Conservation (phyloP, 2,113 vertebrate species). For the Camelus bactrianus region DNA sequence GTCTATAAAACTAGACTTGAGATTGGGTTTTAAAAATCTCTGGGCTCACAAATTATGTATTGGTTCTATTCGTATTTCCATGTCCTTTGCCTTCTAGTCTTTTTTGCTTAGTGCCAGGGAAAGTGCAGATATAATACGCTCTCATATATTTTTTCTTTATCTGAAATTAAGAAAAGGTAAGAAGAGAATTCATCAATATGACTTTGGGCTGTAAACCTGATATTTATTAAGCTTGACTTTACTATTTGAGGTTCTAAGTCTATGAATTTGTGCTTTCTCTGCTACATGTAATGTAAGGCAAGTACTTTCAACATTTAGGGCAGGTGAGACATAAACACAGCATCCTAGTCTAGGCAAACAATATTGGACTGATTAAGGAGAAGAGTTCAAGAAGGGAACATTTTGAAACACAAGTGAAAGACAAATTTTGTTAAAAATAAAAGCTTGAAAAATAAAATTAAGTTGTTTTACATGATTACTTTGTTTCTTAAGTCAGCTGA, state of each 20-base stretch:
- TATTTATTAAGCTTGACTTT: neutral
- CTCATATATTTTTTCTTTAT: neutral
- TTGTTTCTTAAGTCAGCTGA: neutral
- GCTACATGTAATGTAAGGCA: neutral
- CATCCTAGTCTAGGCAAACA: neutral
- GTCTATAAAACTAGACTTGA: conserved; percentile 22
- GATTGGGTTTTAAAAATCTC: conserved; percentile 25
- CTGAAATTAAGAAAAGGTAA: conserved; percentile 47
- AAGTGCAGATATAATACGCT: neutral
- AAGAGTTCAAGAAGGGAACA: neutral
- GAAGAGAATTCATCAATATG: neutral
- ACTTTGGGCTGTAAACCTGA: neutral
- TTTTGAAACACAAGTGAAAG: neutral
- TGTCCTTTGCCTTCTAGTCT: neutral
- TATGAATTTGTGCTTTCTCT: neutral
- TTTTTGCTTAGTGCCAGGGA: conserved; percentile 39
- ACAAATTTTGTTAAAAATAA: neutral
- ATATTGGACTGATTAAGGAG: neutral
- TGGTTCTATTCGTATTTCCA: neutral
- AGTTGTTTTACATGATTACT: neutral
- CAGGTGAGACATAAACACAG: neutral
- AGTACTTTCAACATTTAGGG: neutral
- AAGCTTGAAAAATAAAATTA: neutral
- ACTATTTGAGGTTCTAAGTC: neutral
- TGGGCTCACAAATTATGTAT: conserved; percentile 13